Evolutionary conservation across 2,888 invertebrate species (phyloP).

Genomic region (Poecilobothrus nobilitatus): DNA sequence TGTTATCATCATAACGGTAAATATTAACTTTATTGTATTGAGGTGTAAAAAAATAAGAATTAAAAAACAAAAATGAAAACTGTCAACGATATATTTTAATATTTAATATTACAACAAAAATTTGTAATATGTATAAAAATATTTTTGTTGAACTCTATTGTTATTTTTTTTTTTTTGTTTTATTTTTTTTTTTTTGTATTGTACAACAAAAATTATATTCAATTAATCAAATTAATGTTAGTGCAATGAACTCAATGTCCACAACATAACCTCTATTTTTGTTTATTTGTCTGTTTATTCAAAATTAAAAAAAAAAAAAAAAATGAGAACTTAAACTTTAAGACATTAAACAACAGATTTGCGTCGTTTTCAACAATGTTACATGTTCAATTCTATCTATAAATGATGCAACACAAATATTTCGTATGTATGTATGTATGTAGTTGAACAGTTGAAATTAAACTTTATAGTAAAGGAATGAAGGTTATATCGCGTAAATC

Average conservation of each 20-base stretch:
- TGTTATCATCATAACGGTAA: no score
- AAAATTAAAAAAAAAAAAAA: no score
- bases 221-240: conserved; percentile 2
- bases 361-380: no score
- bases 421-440: neutral
- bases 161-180: neutral
- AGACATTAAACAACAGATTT: neutral
- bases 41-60: no score
- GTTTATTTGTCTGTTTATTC: no score
- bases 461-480: neutral
- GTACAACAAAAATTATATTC: neutral
- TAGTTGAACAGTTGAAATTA: neutral
- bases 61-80: no score
- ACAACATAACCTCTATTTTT: neutral
- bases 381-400: no score
- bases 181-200: neutral
- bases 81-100: no score
- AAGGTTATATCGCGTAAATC: conserved; percentile 5
- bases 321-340: neutral
- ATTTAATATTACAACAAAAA: no score
- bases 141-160: neutral
- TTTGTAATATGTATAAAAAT: no score
- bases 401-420: neutral
- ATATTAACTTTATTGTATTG: no score
- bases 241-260: conserved; percentile 4